A percentile compares a stretch with the other conserved stretches of the same genome.
phyloP scores from a whole-genome alignment of 2,888 invertebrate species.

The Hypomecis punctinalis region DNA sequence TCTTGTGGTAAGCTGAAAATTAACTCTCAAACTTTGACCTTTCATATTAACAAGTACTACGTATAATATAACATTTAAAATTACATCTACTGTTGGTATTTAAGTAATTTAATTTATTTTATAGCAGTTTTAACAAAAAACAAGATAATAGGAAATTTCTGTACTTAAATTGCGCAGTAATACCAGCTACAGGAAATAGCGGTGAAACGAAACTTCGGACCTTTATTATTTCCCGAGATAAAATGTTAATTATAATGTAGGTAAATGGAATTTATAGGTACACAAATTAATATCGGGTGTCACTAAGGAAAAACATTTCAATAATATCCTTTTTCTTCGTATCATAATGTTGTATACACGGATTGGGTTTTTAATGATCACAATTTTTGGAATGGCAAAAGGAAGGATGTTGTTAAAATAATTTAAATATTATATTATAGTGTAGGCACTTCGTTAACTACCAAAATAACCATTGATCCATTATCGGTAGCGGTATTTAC shows the following conservation, averaged over 20 bases:
- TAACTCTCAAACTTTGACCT: too few species aligned
- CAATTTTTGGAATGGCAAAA: constrained; percentile 1
- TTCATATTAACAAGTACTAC: too few species aligned
- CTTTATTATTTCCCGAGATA: neutral
- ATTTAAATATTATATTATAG: neutral
- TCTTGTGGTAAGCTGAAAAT: too few species aligned
- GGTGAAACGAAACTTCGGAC: neutral
- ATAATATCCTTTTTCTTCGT: constrained; percentile 1
- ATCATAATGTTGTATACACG: neutral
- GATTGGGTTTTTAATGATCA: neutral
- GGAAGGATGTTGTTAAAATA: constrained; percentile 1
- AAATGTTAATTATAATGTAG: neutral
- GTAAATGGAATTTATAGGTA: neutral
- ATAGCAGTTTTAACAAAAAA: too few species aligned
- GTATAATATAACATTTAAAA: too few species aligned
- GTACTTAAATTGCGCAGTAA: too few species aligned
- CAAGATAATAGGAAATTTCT: too few species aligned
- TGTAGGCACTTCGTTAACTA: too few species aligned
- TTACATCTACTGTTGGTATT: too few species aligned
- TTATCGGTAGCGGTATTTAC: too few species aligned
- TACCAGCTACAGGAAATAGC: neutral
- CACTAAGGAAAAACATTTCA: neutral
- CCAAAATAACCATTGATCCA: too few species aligned
- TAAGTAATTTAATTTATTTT: too few species aligned
- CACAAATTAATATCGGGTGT: neutral